phyloP scores from a whole-genome alignment of 2,888 invertebrate genomes.

The Polyommatus iphigenia region DNA sequence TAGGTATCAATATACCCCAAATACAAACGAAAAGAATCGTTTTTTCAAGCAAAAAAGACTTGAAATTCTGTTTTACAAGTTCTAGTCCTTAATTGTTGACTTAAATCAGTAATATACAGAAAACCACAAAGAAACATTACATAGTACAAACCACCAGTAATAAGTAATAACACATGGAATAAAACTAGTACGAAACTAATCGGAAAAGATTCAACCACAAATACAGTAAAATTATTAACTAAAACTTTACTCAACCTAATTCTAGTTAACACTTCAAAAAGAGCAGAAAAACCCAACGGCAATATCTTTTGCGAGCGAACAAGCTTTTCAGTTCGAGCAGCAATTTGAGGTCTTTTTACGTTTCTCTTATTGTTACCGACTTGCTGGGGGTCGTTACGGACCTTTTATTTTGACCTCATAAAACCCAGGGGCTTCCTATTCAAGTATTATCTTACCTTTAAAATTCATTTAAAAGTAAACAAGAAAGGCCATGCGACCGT shows the following conservation, averaged over 20 bases:
- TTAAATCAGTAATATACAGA: too few species aligned
- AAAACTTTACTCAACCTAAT: neutral
- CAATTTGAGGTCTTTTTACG: constrained; percentile 21
- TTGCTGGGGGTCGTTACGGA: constrained; percentile 22
- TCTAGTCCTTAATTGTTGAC: too few species aligned
- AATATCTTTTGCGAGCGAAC: constrained; percentile 19
- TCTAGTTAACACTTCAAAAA: constrained; percentile 4
- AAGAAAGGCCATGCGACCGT: neutral
- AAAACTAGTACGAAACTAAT: too few species aligned
- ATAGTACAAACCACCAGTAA: too few species aligned
- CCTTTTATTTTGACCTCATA: constrained; percentile 24
- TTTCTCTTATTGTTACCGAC: constrained; percentile 20
- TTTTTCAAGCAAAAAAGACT: too few species aligned
- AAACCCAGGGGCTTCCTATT: constrained; percentile 14
- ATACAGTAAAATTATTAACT: neutral
- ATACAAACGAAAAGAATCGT: too few species aligned
- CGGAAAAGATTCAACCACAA: neutral
- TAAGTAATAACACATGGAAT: too few species aligned
- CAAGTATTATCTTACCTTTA: constrained; percentile 28
- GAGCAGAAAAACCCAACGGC: neutral
- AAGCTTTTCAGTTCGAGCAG: constrained; percentile 18
- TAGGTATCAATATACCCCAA: too few species aligned
- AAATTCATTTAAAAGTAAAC: constrained; percentile 20
- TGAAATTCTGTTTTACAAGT: too few species aligned
- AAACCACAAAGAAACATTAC: too few species aligned